These are phyloP conservation scores for Limnephilus rhombicus DNA, from an alignment of 2,888 invertebrate genomes.

Conservation along the genomic window DNA sequence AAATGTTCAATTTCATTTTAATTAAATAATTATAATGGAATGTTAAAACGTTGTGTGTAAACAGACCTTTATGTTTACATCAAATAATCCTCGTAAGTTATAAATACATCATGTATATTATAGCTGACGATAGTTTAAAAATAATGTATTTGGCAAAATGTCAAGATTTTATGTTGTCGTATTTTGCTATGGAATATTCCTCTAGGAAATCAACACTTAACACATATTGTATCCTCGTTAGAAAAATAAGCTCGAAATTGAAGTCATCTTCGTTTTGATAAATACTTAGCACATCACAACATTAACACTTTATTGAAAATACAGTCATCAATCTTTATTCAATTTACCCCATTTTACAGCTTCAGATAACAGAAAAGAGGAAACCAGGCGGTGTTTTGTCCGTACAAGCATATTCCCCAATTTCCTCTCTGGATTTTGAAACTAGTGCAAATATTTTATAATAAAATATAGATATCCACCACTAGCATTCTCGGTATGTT, in stretches of 20 bases:
- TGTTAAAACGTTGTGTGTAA: background rate
- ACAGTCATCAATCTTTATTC: constrained; percentile 13
- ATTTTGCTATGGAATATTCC: background rate
- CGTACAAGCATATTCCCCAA: no score
- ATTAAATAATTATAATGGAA: constrained; percentile 36
- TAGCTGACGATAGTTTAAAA: background rate
- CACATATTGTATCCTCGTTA: constrained; percentile 5
- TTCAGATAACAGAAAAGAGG: no score
- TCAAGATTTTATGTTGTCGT: constrained; percentile 16
- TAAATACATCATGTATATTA: background rate
- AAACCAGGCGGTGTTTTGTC: no score
- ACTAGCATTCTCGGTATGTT: no score
- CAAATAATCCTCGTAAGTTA: background rate
- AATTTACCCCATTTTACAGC: background rate
- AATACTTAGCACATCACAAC: constrained; percentile 5
- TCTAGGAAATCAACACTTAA: background rate
- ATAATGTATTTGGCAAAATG: constrained; percentile 22
- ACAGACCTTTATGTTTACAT: constrained; percentile 24
- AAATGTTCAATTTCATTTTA: constrained; percentile 12
- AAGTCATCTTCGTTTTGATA: background rate
- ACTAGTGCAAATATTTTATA: no score
- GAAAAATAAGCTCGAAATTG: constrained; percentile 43
- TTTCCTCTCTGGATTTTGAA: no score
- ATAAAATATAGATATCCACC: no score
- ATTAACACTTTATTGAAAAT: constrained; percentile 6